Conservation (phyloP, 2,888 invertebrate genomes). For the Acleris laterana region DNA sequence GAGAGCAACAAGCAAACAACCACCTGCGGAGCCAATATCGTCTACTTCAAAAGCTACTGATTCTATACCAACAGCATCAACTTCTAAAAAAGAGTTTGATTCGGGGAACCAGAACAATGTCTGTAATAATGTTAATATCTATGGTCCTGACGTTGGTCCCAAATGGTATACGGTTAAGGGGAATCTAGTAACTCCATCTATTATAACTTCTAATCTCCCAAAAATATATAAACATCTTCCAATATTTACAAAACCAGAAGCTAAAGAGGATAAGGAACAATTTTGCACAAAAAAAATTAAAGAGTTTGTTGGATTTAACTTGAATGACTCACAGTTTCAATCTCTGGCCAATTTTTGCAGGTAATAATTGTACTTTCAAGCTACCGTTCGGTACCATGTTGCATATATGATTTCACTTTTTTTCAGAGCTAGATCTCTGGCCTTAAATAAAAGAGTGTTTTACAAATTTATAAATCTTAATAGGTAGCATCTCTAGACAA, state of each 20-base stretch:
- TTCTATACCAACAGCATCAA: not conserved
- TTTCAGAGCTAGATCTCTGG: too few relatives aligned
- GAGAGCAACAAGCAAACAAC: not conserved
- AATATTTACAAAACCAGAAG: slow-evolving; percentile 55
- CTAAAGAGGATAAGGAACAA: slow-evolving; percentile 45
- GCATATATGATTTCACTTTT: too few relatives aligned
- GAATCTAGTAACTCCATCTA: slow-evolving; percentile 56
- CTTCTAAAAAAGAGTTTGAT: not conserved
- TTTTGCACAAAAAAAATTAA: slow-evolving; percentile 56
- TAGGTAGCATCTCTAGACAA: too few relatives aligned
- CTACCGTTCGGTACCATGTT: too few relatives aligned
- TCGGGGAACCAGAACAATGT: slow-evolving; percentile 12
- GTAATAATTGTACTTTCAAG: slow-evolving; percentile 48
- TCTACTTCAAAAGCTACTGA: not conserved
- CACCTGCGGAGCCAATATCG: not conserved
- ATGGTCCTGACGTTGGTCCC: slow-evolving; percentile 54
- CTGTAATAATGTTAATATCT: slow-evolving; percentile 48
- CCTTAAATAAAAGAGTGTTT: too few relatives aligned
- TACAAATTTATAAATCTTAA: too few relatives aligned
- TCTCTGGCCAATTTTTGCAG: slow-evolving; percentile 75
- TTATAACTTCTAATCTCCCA: slow-evolving; percentile 60
- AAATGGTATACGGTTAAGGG: slow-evolving; percentile 57
- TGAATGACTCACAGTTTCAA: slow-evolving; percentile 67
- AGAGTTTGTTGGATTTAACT: slow-evolving; percentile 63
- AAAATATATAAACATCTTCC: slow-evolving; percentile 64